phyloP scores from a whole-genome alignment of 2,888 invertebrate genomes.

The Plebejus argus region DNA sequence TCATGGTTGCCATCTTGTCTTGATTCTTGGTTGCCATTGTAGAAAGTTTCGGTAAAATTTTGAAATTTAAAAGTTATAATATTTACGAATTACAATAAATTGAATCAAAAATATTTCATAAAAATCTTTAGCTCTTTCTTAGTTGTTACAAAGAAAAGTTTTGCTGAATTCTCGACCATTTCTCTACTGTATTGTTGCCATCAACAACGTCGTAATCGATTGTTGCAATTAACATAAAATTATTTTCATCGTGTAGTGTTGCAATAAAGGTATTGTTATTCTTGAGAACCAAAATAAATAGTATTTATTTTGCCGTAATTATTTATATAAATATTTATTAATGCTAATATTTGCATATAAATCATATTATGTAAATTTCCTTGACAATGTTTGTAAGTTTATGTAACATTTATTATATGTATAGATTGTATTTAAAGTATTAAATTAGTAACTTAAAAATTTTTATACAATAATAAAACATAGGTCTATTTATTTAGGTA shows the following conservation, averaged over 20 bases:
- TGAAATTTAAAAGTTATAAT: not conserved
- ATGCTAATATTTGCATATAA: not conserved
- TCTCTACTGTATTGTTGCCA: conserved; percentile 64
- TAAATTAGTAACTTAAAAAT: not conserved
- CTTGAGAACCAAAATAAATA: conserved; percentile 34
- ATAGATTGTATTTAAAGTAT: no score
- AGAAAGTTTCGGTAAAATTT: not conserved
- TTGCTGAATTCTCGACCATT: not conserved
- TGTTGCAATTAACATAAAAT: conserved; percentile 75
- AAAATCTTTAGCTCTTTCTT: not conserved
- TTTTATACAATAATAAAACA: not conserved
- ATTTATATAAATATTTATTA: conserved; percentile 7
- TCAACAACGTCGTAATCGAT: conserved; percentile 59
- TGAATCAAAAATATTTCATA: not conserved
- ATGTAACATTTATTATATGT: no score
- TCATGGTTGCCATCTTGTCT: not conserved
- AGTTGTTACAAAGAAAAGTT: not conserved
- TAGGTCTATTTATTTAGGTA: not conserved
- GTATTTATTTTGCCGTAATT: conserved; percentile 27
- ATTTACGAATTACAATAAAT: not conserved
- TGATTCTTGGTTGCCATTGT: not conserved
- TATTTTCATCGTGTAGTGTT: conserved; percentile 61
- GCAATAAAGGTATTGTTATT: conserved; percentile 57
- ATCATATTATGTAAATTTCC: not conserved
- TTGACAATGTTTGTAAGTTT: not conserved